Percentiles rank a stretch among this genome's conserved stretches.
These are phyloP conservation scores for Nebria salina DNA, from an alignment of 2,888 invertebrate genomes.

Conservation along the genomic window DNA sequence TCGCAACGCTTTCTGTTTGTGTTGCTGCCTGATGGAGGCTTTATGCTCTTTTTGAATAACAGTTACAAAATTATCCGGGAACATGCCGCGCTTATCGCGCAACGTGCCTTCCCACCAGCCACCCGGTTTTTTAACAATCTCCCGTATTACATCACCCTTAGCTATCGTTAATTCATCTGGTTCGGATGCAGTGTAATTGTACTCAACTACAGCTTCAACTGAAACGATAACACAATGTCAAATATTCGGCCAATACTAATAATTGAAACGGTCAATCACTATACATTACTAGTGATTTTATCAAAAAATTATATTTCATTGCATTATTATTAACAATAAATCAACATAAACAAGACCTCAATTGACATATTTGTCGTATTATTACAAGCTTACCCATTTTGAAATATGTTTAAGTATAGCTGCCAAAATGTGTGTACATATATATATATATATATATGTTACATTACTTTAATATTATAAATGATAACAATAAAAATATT, in stretches of 20 bases:
- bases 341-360: constrained; percentile 29
- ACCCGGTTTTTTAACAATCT: constrained; percentile 79
- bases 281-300: constrained; percentile 40
- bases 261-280: too few species aligned
- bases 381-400: constrained; percentile 51
- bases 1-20: constrained; percentile 62
- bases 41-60: constrained; percentile 62
- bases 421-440: constrained; percentile 12
- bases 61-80: constrained; percentile 93
- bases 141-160: constrained; percentile 84
- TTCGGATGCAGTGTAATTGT: constrained; percentile 86
- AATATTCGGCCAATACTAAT: too few species aligned
- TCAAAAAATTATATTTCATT: not conserved
- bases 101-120: constrained; percentile 95
- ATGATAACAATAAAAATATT: constrained; percentile 38
- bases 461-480: constrained; percentile 40
- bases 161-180: constrained; percentile 84
- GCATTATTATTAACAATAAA: constrained; percentile 22
- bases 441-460: constrained; percentile 29
- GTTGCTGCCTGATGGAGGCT: constrained; percentile 25
- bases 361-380: not conserved
- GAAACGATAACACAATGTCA: constrained; percentile 51
- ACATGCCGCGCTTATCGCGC: constrained; percentile 84
- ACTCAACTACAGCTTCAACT: constrained; percentile 88
- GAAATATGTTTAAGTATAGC: constrained; percentile 35